Base-by-base conservation (phyloP, 2,113 vertebrate species). In the Brachypteracias leptosomus region DNA sequence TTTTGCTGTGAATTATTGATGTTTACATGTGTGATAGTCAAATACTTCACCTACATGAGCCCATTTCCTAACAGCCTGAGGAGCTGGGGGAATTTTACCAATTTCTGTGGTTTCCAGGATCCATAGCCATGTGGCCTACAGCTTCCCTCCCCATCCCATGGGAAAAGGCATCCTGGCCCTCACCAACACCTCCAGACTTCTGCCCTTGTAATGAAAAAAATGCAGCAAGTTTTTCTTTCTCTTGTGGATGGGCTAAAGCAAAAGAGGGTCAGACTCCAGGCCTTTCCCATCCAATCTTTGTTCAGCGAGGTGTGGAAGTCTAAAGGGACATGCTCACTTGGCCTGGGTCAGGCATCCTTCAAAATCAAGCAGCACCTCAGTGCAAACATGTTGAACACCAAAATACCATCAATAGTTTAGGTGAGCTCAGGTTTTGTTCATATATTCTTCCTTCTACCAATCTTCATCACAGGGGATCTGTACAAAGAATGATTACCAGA, bases 11-110 rank as follows among this genome's bases (percentile, higher is more conserved):
- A 31, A 38, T 47, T 46, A 51, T 2, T 36, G 51, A 3, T 58
- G 36, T 8, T 46, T 21, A 2, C 1, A 2, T 0, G 6, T 2
- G 3, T 3, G 2, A 17, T 0, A 46, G 25, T 28, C 67, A 58
- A 28, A 71, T 7, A 6, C 2, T 52, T n/a, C 42, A 61, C 49
- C 33, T 52, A 8, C 36, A 4, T 0, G 3, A 18, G 40, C 2
- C 4, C 20, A 26, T 38, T 73, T 26, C 15, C 52, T n/a, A 19
- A 6, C 20, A 6, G 42, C 20, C 16, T 5, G 46, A 38, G 44
- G 12, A 15, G n/a, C 18, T 14, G 20, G 33, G 19, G 16, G 16
- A 38, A 29, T 16, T 72, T 29, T 36, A 2, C 1, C 5, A 18
- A 1, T 9, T 9, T 16, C 1, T 13, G 15, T n/a, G 16, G 9